A percentile compares a stretch with the other conserved stretches of the same genome.
Evolutionary conservation across 2,113 vertebrate species (phyloP).

Genomic region (Lonchura striata): DNA sequence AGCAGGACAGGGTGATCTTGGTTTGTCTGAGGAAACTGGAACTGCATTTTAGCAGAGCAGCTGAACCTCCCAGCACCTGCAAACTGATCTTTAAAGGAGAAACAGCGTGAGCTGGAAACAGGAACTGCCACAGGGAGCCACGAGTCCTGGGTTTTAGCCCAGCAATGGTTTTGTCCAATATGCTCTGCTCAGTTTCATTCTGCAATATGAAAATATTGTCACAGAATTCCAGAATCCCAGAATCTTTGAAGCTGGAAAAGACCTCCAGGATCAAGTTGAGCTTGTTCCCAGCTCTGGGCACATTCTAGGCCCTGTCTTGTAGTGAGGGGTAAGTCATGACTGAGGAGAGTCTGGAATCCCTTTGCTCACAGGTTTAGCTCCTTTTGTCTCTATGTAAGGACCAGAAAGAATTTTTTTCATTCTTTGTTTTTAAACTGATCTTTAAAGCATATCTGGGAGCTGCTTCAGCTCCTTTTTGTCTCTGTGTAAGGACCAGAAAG

Average conservation of each 20-base stretch:
- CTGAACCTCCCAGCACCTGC: not conserved
- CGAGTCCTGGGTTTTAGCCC: not conserved
- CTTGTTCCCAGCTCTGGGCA: not conserved
- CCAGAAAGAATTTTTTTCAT: not conserved
- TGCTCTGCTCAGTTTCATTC: not conserved
- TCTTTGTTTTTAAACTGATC: not conserved
- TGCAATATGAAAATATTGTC: not conserved
- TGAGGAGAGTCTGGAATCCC: not conserved
- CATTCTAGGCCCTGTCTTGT: too few species aligned
- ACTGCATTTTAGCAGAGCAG: not conserved
- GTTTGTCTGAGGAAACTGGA: conserved; percentile 11
- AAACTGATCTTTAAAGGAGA: conserved; percentile 12
- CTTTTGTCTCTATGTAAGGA: not conserved
- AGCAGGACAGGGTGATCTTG: conserved; percentile 19
- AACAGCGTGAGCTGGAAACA: not conserved
- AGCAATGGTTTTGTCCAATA: not conserved
- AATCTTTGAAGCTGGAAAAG: not conserved
- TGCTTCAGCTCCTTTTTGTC: not conserved
- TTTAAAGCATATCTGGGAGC: not conserved
- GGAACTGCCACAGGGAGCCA: not conserved
- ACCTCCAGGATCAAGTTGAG: not conserved
- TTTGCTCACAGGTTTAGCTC: not conserved
- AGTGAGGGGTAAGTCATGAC: not conserved
- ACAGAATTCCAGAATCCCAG: not conserved
- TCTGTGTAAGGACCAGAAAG: not conserved